Evolutionary conservation across 2,888 invertebrate genomes (phyloP), one percentile per base, ranked within the genome.

Genomic region (Syrphus vitripennis): DNA sequence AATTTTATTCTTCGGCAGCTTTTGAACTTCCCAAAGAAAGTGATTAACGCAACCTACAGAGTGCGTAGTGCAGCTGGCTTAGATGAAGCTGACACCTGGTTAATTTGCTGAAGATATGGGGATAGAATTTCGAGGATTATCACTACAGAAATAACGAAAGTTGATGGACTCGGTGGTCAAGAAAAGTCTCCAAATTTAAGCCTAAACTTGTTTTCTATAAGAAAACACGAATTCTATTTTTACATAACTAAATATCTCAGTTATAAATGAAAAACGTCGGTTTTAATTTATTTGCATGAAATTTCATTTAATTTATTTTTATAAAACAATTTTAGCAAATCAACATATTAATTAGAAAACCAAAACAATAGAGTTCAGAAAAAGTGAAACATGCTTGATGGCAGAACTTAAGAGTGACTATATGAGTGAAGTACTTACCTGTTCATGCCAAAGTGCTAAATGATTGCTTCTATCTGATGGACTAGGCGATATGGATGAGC

Each of bases 401-500:
- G 19, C 37, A 34, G 59, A n/a, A 34, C 7, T 65, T 21, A 34
- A 61, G 55, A 31, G 65, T 67, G 67, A 37, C 19, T 31, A 19
- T 31, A 19, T 65, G 61, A 67, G 45, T 26, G 63, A 57, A 42
- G 9, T 50, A 81, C 88, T 87, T 89, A 89, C 89, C 89, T 89
- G 89, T 72, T 89, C 89, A 83, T 87, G 87, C 89, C 89, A 89
- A 24, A 88, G 83, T 69, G 82, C 76, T 78, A 82, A 29, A 50
- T 87, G 83, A 87, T 89, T 89, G 78, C 89, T 89, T 88, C 88
- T 81, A 75, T 89, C 89, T 59, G 89, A 89, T 81, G 89, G 77
- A 87, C 89, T 88, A 72, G 89, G 89, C 77, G 89, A 89, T 67
- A 89, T 88, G 42, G 89, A 89, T 87, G 89, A 89, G 82, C 89